phyloP scores from a whole-genome alignment of 1,140 invertebrate genomes.

The Drosophila watanabei region DNA sequence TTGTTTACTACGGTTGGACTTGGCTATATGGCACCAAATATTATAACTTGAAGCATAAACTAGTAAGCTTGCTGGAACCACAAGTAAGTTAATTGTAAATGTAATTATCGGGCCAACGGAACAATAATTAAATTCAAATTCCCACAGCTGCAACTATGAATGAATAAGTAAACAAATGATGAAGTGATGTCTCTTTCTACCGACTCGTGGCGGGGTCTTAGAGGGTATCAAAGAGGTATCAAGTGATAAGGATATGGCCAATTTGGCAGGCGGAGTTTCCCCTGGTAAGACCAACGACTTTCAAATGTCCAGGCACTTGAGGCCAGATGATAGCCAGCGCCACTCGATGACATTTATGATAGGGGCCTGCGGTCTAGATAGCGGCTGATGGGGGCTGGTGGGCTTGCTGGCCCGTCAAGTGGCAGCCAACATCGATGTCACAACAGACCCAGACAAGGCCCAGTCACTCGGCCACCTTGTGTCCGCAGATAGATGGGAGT shows the following conservation, averaged over 20 bases:
- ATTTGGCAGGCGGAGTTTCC: slow-evolving; percentile 28
- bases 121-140: slow-evolving; percentile 15
- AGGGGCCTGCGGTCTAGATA: slow-evolving; percentile 23
- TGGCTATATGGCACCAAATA: neutral
- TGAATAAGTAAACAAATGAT: slow-evolving; percentile 3
- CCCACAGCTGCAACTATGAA: slow-evolving; percentile 20
- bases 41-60: neutral
- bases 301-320: slow-evolving; percentile 57
- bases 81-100: slow-evolving; percentile 31
- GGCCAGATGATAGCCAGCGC: slow-evolving; percentile 42
- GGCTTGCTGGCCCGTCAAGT: slow-evolving; percentile 15
- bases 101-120: slow-evolving; percentile 31
- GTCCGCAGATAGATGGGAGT: neutral
- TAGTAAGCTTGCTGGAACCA: slow-evolving; percentile 11
- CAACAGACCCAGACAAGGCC: slow-evolving; percentile 23
- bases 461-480: slow-evolving; percentile 25
- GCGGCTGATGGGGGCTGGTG: neutral
- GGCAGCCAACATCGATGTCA: slow-evolving; percentile 30
- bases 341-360: slow-evolving; percentile 39
- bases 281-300: slow-evolving; percentile 45
- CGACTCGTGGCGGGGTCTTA: slow-evolving; percentile 11
- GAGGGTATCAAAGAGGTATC: slow-evolving; percentile 1
- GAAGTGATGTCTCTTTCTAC: neutral
- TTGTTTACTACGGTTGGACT: slow-evolving; percentile 25
- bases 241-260: slow-evolving; percentile 29